Base-by-base conservation (phyloP, 2,113 vertebrate species). In the Copsychus sechellarum region DNA sequence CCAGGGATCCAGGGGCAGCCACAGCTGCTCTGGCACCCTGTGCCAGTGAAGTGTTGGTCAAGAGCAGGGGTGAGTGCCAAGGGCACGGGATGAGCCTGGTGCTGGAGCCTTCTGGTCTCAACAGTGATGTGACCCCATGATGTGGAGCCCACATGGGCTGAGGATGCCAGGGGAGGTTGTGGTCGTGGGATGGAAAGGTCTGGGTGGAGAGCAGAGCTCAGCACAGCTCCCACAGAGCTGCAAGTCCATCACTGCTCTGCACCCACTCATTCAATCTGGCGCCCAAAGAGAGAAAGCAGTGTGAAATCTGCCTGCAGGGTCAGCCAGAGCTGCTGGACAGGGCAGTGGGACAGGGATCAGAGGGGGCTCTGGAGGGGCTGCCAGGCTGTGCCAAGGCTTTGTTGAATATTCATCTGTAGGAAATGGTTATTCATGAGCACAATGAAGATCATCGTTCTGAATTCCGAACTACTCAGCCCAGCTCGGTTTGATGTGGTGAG, bases 371-470 rank as follows among this genome's bases (percentile, higher is more conserved):
- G 67, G 67, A 3, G 8, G 38, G 58, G 57, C 71, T 0, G 2
- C 36, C 87, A n/a, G 76, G 78, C 61, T 70, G 58, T 73, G 48
- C 50, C 47, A 4, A 23, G 22, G 51, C 80, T 72, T 31, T 69
- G 81, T 28, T 86, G 60, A 91, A 62, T 69, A 93, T 79, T 73
- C 88, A 69, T 81, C 66, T 42, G 25, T 33, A 62, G 79, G 67
- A 85, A 64, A 88, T 91, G 87, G 67, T 91, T 94, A 95, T 94
- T 96, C 96, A 93, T 84, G 89, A 97, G 94, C 91, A 88, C 91
- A 81, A 57, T 60, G 93, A 64, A 83, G 79, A 95, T 86, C 38
- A 87, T 66, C 11, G 5, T 22, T 85, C 43, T 28, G 90, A 53
- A 86, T 78, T 42, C 93, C 13, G 38, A 74, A 20, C 87, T 38